A percentile compares a stretch with the other conserved stretches of the same genome.
Conservation (phyloP, 2,113 vertebrate species). For the Archocentrus centrarchus region DNA sequence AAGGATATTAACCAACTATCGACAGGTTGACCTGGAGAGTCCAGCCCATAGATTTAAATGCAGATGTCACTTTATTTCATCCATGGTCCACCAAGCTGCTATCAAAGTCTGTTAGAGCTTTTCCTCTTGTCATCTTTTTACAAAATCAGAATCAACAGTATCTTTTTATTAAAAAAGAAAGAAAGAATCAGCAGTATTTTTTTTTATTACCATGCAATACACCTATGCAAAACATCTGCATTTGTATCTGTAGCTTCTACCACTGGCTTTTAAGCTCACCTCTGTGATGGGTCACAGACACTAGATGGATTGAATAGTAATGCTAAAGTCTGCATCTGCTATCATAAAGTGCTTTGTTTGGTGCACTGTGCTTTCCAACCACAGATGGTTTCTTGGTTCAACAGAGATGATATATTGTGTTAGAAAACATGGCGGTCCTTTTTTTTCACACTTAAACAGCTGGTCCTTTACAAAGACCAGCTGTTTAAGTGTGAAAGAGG, state of each 20-base stretch:
- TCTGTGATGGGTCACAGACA: background rate
- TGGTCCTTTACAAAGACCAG: no score
- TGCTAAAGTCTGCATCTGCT: background rate
- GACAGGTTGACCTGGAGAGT: background rate
- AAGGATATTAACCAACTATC: background rate
- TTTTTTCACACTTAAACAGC: no score
- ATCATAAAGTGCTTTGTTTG: background rate
- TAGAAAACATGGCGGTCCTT: background rate
- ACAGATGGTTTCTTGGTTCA: background rate
- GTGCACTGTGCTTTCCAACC: background rate
- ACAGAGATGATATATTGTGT: background rate
- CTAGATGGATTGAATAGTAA: background rate
- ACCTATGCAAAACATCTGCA: background rate
- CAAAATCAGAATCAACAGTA: no score
- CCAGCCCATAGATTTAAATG: background rate
- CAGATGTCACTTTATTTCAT: background rate
- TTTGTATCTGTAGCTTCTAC: background rate
- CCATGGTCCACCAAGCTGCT: background rate
- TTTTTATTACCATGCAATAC: background rate
- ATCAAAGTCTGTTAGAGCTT: background rate
- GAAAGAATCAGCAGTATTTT: no score
- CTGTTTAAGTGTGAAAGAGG: no score
- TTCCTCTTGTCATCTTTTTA: background rate
- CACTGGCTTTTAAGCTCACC: background rate
- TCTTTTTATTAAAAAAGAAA: no score